Evolutionary conservation across 2,797 vertebrate species (phyloP), one percentile per base, ranked within the genome.

Genomic region (Paguma larvata): DNA sequence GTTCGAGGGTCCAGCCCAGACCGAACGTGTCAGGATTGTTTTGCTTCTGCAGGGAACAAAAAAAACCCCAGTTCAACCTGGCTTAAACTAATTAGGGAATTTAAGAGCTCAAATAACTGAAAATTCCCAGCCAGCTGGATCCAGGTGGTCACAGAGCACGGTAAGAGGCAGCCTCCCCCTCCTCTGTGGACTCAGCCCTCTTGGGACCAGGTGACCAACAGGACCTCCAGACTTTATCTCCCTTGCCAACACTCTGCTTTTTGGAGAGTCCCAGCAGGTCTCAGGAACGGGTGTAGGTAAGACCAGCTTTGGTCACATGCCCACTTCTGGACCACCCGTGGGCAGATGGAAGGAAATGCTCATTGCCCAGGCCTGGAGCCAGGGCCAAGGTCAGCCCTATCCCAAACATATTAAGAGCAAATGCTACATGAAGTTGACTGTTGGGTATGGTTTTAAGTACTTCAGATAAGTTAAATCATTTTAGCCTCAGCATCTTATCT

Each of bases 21-120:
- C 7, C 25, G n/a, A 75, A 41, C 6, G 32, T n/a, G 30, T 70
- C 56, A 80, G 34, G 44, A 38, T 23, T 51, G 6, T 34, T 67
- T 86, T 78, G 73, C 53, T 89, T 84, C 21, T 75, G 32, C 6
- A 70, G n/a, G 27, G 27, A 19, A 83, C 27, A 75, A n/a, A 84
- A 65, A 38, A 77, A 30, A 72, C 46, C 46, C 46, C 79, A 85
- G 51, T 78, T 63, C 59, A 44, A 92, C 85, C 63, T 32, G 23
- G 11, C 3, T 68, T 92, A 93, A 83, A 68, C 46, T 92, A 93
- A 92, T 65, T 48, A 92, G 75, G 59, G 85, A 88, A 92, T 91
- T 79, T 59, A 90, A 91, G 0, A 34, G 62, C 78, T 94, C 78
- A 92, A n/a, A 92, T 85, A 92, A 85, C 68, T 8, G n/a, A 92